Percentiles rank a stretch among this genome's conserved stretches.
Evolutionary conservation across 2,797 vertebrate genomes (phyloP).

Genomic region (Danio albolineatus): DNA sequence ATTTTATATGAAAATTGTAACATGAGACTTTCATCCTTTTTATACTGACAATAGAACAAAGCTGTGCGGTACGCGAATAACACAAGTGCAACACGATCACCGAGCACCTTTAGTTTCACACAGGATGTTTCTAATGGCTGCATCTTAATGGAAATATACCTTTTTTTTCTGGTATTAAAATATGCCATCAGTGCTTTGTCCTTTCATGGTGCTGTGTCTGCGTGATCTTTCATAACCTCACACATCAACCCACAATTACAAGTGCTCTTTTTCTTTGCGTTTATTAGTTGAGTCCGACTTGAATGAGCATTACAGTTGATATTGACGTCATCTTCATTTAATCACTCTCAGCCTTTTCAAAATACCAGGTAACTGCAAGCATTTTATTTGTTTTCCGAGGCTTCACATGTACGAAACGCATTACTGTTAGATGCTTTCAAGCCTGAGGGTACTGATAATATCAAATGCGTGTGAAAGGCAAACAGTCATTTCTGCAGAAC

Average conservation of each 20-base stretch:
- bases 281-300: neutral
- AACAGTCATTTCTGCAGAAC: neutral
- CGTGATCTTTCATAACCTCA: slow-evolving; percentile 35
- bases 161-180: slow-evolving; percentile 64
- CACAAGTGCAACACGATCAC: slow-evolving; percentile 36
- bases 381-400: neutral
- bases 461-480: neutral
- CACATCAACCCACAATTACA: too few species aligned
- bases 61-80: slow-evolving; percentile 33
- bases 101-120: slow-evolving; percentile 41
- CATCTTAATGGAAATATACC: slow-evolving; percentile 47
- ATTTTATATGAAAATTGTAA: slow-evolving; percentile 51
- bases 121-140: slow-evolving; percentile 38
- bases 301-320: neutral
- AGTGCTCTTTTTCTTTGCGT: too few species aligned
- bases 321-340: neutral
- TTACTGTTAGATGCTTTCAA: neutral
- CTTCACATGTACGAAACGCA: neutral
- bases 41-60: slow-evolving; percentile 49
- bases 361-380: neutral
- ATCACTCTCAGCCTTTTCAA: neutral
- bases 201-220: slow-evolving; percentile 34
- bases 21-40: slow-evolving; percentile 64
- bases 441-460: slow-evolving; percentile 6
- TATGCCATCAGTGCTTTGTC: slow-evolving; percentile 44